Percentiles rank a stretch among this genome's conserved stretches.
Conservation (phyloP, 37 sponge, comb jelly and placozoan genomes). For the Aplysina aerophoba region DNA sequence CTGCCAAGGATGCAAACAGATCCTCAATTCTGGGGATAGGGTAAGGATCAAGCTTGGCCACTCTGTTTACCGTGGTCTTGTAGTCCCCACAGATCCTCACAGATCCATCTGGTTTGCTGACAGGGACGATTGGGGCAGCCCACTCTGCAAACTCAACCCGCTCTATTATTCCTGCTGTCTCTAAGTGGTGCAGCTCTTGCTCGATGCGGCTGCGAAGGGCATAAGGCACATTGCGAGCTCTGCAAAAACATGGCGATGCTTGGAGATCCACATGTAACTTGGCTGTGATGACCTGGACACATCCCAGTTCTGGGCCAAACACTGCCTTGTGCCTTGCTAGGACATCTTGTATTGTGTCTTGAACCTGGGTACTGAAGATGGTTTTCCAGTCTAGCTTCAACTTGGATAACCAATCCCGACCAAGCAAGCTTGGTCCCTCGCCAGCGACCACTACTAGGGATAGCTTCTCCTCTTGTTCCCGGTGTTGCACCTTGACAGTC, state of each 20-base stretch:
- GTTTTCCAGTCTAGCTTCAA: no score
- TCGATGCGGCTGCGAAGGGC: background rate
- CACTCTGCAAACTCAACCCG: slow-evolving; percentile 4
- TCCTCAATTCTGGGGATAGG: background rate
- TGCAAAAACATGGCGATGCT: slow-evolving; percentile 13
- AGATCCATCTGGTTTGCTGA: background rate
- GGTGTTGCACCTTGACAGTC: no score
- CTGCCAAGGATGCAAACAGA: background rate
- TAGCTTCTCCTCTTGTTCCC: no score
- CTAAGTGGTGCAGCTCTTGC: background rate
- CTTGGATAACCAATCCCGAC: no score
- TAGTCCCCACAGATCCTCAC: slow-evolving; percentile 1
- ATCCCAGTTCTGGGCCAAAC: background rate
- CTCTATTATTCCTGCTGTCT: background rate
- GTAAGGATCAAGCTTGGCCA: background rate
- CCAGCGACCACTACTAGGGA: no score
- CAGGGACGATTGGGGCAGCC: slow-evolving; percentile 3
- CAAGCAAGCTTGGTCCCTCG: no score
- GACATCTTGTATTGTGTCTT: no score
- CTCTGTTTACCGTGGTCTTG: slow-evolving; percentile 1
- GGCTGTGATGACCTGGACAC: background rate
- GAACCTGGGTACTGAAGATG: no score
- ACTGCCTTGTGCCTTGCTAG: background rate
- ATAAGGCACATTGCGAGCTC: slow-evolving; percentile 13
- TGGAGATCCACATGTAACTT: background rate